These are phyloP conservation scores for Drosophila busckii DNA, from an alignment of 1,140 invertebrate genomes.

Conservation along the genomic window DNA sequence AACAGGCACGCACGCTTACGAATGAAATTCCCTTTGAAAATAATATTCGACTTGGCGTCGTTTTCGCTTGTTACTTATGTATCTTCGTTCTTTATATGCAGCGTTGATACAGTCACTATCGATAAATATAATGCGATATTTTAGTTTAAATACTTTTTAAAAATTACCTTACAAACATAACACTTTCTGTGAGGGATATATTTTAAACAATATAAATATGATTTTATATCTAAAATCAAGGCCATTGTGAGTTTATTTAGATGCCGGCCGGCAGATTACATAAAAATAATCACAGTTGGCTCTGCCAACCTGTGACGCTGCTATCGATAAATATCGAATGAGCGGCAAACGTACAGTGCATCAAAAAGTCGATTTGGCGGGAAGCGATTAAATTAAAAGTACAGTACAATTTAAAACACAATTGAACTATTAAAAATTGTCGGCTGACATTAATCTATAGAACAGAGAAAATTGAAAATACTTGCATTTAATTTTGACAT, in stretches of 20 bases:
- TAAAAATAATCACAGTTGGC: not conserved
- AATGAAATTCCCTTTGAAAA: conserved; percentile 19
- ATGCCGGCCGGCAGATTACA: conserved; percentile 12
- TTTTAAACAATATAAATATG: not conserved
- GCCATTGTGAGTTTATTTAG: not conserved
- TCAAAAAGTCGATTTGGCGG: no score
- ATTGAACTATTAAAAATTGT: not conserved
- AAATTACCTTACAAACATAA: no score
- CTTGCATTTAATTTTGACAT: no score
- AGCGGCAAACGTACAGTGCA: no score
- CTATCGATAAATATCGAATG: not conserved
- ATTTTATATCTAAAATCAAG: not conserved
- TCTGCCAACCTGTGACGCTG: not conserved
- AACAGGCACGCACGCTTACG: conserved; percentile 5
- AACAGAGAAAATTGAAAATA: not conserved
- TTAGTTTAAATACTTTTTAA: not conserved
- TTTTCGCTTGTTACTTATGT: conserved; percentile 14
- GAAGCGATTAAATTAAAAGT: not conserved
- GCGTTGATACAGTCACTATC: conserved; percentile 2
- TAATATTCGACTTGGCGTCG: conserved; percentile 17
- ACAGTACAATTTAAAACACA: not conserved
- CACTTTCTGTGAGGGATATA: no score
- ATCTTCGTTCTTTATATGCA: conserved; percentile 5
- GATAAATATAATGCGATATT: conserved; percentile 1
- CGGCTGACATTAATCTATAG: no score